Evolutionary conservation across 2,113 vertebrate genomes (phyloP), one percentile per base, ranked within the genome.

Genomic region (Periophthalmodon schlosseri): DNA sequence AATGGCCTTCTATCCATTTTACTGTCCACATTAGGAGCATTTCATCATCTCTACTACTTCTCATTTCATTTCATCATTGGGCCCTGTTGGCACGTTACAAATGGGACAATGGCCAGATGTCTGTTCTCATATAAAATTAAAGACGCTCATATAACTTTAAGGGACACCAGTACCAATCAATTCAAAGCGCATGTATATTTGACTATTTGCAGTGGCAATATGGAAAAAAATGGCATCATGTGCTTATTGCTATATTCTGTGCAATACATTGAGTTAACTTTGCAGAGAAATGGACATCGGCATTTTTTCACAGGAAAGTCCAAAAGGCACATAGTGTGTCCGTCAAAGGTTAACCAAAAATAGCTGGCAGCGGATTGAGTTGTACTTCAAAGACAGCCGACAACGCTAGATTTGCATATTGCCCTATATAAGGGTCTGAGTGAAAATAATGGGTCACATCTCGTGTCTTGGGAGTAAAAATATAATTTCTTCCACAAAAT

Each of bases 301-400:
- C n/a, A 72, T n/a, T 60, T 70, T 70, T 85, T 79, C 79, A 61
- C 71, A 71, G 67, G 68, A 44, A 82, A 79, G 75, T 75, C 39
- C 9, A 60, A 82, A 15, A 76, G 64, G 54, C 52, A 52, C 50
- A 68, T 76, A 52, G 50, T 68, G 34, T n/a, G 33, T 63, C 79
- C 44, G 74, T 83, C 75, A 85, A 84, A 88, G 84, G 81, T 87
- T 88, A 87, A 91, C 88, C 81, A 83, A 82, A 90, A 83, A 83
- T 81, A 79, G 70, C 74, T 77, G 36, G 54, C 73, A 77, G 69
- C 75, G 61, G 78, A 54, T 24, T 65, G 65, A 46, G 76, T 78
- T 74, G 69, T 76, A 89, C 87, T 89, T 91, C 85, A 91, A 91
- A 89, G 90, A 68, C 39, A 79, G 54, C 23, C 64, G 54, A 50